Evolutionary conservation across 2,888 invertebrate genomes (phyloP), one percentile per base, ranked within the genome.

Genomic region (Macrosoma leucophasiata): DNA sequence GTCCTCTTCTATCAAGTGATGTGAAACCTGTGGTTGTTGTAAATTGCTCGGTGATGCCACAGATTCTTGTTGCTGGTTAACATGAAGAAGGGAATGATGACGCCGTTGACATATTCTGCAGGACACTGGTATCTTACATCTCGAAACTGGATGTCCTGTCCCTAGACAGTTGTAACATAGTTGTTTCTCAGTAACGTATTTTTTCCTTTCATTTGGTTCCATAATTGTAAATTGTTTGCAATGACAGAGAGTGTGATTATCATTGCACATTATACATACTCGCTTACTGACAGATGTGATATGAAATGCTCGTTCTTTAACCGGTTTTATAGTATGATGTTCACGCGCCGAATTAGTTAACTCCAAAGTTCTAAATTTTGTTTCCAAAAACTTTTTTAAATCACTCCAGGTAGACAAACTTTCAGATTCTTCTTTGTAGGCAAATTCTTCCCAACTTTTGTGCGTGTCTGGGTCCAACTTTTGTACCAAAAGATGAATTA

Each of bases 401-500:
- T 39, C 31, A 3, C 10, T 8, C 39, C 35, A 36, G 11, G 26
- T 36, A n/a, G 42, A 39, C 14, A 42, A 31, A 4, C 10, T 1
- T 3, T 32, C 25, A 7, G 32, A 8, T n/a, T 33, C 22, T 15
- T 33, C 13, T 3, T 22, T 26, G 11, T 33, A 21, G 3, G 20
- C 26, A 33, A 39, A 12, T 13, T 46, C 24, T 29, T 51, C 47
- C 44, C 44, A 51, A 0, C 28, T 28, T 5, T 36, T 39, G 11
- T 41, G 46, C 19, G 49, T 26, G 9, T 49, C 46, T 12, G 43
- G 30, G 23, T 51, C 49, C 29, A 49, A 20, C 10, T 46, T 49
- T 21, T 47, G 46, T 3, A 33, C 31, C 0, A 47, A 24, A 4
- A 50, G 22, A 36, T 39, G 45, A 19, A 53, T 38, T 9, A 52